Base-by-base conservation (phyloP, 2,888 invertebrate genomes). In the Drosophila subquinaria region DNA sequence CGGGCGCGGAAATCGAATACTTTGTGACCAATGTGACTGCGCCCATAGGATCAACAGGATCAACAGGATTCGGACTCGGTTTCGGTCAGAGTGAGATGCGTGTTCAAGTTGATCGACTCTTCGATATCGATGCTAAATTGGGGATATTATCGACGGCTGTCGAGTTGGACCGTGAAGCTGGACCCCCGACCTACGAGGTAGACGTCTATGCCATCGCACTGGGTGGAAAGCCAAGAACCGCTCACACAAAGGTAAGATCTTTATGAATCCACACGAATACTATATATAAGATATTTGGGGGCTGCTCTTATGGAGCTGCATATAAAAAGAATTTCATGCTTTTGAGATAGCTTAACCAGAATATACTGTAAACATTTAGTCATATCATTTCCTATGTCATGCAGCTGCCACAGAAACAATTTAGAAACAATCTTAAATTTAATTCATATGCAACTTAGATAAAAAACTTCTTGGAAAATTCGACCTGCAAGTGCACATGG, bases 71-170 rank as follows among this genome's bases (percentile, higher is more conserved):
- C 10, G 95, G 95, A 91, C 56, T 30, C 30, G 38, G 38, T 56
- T 45, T 38, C 15, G 27, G 51, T 13, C 38, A 48, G 35, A 75
- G 13, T 15, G 62, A 48, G 13, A 30, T 42, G 36, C 36, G 70
- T 15, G 94, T 94, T 81, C 96, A 97, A 94, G 97, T 97, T 91
- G 97, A 97, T 93, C 95, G 97, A 90, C 94, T 97, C 88, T 99
- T 99, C 92, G 97, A 97, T 91, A 96, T 99, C 90, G 98, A 98
- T 93, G 95, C 96, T 23, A 96, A 96, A 81, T 94, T 97, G 90
- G 98, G 98, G 51, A 96, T 97, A 88, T 93, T 99, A 81, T 97
- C 97, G 48, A 97, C 97, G 15, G 97, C 97, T 15, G 95, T 95
- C 48, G 95, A 96, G 73, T 93, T 97, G 92, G 97, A 98, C 93